Percentiles rank a stretch among this genome's conserved stretches.
Conservation (phyloP, 1,140 invertebrate genomes). For the Apis laboriosa region DNA sequence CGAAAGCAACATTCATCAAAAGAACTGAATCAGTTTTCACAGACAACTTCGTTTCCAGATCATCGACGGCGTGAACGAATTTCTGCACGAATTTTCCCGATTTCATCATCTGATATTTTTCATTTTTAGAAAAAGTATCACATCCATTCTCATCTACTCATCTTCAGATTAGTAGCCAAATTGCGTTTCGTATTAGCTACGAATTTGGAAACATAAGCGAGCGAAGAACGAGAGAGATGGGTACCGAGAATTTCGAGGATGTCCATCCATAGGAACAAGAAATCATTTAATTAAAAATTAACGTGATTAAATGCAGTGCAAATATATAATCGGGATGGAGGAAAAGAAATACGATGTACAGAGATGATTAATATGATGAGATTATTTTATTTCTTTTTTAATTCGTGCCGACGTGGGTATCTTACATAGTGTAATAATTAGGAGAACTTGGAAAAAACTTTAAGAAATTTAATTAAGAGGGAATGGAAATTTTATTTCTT, state of each 20-base stretch:
- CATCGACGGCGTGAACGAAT: slow-evolving; percentile 38
- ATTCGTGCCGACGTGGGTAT: not conserved
- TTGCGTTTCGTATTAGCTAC: slow-evolving; percentile 42
- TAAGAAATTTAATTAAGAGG: not conserved
- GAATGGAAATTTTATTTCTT: not conserved
- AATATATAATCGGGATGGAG: not conserved
- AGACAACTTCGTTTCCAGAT: slow-evolving; percentile 27
- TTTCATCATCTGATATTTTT: slow-evolving; percentile 35
- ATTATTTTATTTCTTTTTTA: not conserved
- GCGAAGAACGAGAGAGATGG: not conserved
- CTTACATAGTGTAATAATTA: not conserved
- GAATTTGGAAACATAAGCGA: slow-evolving; percentile 26
- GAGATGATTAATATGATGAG: not conserved
- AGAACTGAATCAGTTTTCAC: not conserved
- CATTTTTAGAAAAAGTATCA: slow-evolving; percentile 16
- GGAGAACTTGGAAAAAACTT: not conserved
- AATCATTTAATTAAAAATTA: slow-evolving; percentile 14
- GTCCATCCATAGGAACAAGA: not conserved
- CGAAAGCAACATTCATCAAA: not conserved
- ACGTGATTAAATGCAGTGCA: not conserved
- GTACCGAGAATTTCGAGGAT: not conserved
- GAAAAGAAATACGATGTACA: not conserved
- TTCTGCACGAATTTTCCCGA: not conserved
- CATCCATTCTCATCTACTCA: not conserved
- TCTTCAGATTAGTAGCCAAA: slow-evolving; percentile 31